These are phyloP conservation scores for Sterrhoptilus dennistouni DNA, from an alignment of 2,113 vertebrate species.

Conservation along the genomic window DNA sequence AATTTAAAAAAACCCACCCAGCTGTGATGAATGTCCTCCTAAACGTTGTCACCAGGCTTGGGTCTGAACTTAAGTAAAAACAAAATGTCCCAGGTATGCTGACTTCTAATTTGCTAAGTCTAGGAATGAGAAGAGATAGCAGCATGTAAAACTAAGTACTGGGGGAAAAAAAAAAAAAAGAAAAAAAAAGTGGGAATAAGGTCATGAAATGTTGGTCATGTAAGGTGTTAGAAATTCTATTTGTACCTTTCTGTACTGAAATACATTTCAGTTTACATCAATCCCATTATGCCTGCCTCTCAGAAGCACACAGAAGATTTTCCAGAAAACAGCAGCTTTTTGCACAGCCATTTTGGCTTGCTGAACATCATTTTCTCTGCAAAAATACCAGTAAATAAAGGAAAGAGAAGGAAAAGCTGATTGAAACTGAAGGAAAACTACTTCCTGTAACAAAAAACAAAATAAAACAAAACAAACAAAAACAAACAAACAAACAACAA, in stretches of 20 bases:
- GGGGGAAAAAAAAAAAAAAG: too few species aligned
- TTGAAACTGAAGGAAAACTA: not conserved
- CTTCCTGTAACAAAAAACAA: not conserved
- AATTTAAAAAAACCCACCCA: accelerated
- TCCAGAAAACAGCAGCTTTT: not conserved
- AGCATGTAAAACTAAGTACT: not conserved
- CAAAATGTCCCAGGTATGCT: not conserved
- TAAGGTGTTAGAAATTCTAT: not conserved
- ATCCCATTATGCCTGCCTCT: not conserved
- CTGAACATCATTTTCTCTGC: not conserved
- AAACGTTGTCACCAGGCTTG: not conserved
- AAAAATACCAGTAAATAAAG: not conserved
- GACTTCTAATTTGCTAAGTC: not conserved
- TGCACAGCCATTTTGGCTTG: not conserved
- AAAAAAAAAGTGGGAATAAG: not conserved
- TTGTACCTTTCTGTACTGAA: not conserved
- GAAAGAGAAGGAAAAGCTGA: not conserved
- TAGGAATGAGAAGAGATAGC: not conserved
- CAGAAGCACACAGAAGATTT: not conserved
- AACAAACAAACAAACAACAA: too few species aligned
- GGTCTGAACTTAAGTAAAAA: not conserved
- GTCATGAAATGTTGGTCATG: not conserved
- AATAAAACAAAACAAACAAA: not conserved
- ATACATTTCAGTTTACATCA: not conserved
- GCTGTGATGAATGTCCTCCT: not conserved